Evolutionary conservation across 1,140 invertebrate genomes (phyloP), one percentile per base, ranked within the genome.

Genomic region (Pantala flavescens): DNA sequence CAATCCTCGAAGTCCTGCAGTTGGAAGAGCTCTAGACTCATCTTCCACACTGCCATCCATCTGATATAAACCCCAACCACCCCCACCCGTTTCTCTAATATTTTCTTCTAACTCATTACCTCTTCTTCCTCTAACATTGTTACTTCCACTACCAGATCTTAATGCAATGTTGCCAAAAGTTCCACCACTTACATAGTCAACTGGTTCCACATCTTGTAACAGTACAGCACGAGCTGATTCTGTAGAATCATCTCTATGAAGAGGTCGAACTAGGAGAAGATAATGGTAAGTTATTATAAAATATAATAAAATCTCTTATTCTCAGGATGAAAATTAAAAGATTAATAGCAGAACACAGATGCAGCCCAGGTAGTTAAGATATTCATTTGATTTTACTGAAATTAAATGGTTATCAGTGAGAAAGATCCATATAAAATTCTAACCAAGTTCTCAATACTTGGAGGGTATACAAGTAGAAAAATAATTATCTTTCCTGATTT

Each of bases 171-270:
- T 81, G 83, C 43, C 80, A 80, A 77, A 79, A 83, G 76, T 84
- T 84, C 36, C 82, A 81, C 75, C 84, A 84, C 78, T 86, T 86
- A 79, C 79, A 77, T 89, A 90, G 75, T 90, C 89, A 28, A 89
- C 78, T 0, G 88, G 87, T 76, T 90, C 89, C 14, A 86, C 87
- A 77, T 89, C 86, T 23, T 84, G 82, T 36, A 89, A 80, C n/a
- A 90, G 80, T 74, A 87, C 88, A 24, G 87, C 85, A 49, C 85
- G 82, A 21, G 88, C 88, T 49, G 87, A 88, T 77, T 89, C 88
- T 63, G 84, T 83, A 2, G 85, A 85, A 43, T 86, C 84, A 70
- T 86, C 84, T 63, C 84, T 81, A 79, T 82, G 83, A 42, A 85
- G 75, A 23, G 84, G 81, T 55, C 84, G 81, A 73, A 86, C 85